Conservation (phyloP, 2,113 vertebrate genomes). For the Xiphophorus couchianus region DNA sequence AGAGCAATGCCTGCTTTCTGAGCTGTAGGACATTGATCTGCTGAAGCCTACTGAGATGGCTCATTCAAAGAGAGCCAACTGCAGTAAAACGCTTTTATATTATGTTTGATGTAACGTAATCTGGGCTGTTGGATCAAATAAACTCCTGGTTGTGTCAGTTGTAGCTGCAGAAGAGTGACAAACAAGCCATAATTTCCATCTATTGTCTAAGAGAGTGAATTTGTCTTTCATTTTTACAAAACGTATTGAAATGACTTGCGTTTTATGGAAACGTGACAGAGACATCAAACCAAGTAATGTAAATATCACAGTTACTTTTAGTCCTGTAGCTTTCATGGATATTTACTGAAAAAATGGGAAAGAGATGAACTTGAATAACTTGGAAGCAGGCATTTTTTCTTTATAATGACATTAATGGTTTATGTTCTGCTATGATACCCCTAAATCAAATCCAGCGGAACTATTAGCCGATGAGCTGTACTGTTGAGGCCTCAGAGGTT, state of each 20-base stretch:
- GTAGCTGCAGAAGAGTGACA: background rate
- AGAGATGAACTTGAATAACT: background rate
- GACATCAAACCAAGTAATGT: background rate
- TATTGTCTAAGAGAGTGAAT: background rate
- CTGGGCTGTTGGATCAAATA: background rate
- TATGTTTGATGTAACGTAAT: constrained; percentile 3
- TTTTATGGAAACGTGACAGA: background rate
- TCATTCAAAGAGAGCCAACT: constrained; percentile 31
- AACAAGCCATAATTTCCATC: background rate
- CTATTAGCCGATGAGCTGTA: too few relatives aligned
- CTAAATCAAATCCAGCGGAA: too few relatives aligned
- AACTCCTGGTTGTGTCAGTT: background rate
- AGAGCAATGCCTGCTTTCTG: constrained; percentile 31
- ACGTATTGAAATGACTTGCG: background rate
- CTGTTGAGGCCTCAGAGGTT: background rate
- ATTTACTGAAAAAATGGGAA: background rate
- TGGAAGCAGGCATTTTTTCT: background rate
- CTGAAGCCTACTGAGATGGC: constrained; percentile 41
- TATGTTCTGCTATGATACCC: too few relatives aligned
- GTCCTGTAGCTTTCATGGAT: background rate
- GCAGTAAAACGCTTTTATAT: constrained; percentile 18
- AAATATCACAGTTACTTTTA: background rate
- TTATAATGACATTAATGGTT: background rate
- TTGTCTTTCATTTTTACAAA: background rate
- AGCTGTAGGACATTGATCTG: constrained; percentile 48